A percentile compares a stretch with the other conserved stretches of the same genome.
Evolutionary conservation across 2,797 vertebrate genomes (phyloP).

Genomic region (Diplodus puntazzo): DNA sequence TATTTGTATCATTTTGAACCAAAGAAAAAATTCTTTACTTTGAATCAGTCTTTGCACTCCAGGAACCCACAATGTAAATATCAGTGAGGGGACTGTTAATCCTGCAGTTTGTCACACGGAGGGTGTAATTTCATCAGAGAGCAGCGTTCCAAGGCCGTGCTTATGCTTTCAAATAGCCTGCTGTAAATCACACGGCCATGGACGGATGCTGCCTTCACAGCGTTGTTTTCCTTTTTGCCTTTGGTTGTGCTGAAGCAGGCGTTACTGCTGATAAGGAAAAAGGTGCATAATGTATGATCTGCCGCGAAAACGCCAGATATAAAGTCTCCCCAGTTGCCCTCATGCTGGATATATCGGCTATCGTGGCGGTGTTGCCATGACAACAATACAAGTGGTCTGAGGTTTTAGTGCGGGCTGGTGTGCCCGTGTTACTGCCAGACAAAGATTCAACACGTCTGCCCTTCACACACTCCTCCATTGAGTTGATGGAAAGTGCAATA

Average conservation of each 20-base stretch:
- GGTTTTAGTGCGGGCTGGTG: constrained; percentile 47
- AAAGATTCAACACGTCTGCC: constrained; percentile 49
- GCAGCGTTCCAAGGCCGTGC: constrained; percentile 15
- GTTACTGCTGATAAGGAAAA: constrained; percentile 34
- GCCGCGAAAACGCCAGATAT: constrained; percentile 30
- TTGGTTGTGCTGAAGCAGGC: constrained; percentile 23
- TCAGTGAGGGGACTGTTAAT: constrained; percentile 42
- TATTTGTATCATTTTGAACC: constrained; percentile 78
- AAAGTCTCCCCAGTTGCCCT: constrained; percentile 6
- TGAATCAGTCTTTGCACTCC: constrained; percentile 69
- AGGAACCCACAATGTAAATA: constrained; percentile 68
- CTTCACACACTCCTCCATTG: constrained; percentile 54
- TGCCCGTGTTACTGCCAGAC: constrained; percentile 70
- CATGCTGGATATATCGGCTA: constrained; percentile 46
- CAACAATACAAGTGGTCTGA: constrained; percentile 62
- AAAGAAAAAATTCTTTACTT: constrained; percentile 77
- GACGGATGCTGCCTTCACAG: constrained; percentile 34
- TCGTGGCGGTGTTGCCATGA: constrained; percentile 69
- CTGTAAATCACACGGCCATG: constrained; percentile 32
- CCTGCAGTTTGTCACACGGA: constrained; percentile 25
- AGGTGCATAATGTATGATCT: constrained; percentile 46
- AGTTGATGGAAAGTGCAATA: constrained; percentile 80
- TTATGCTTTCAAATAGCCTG: constrained; percentile 34
- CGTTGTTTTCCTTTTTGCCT: constrained; percentile 24
- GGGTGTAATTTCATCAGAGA: constrained; percentile 41